Evolutionary conservation across 1,140 invertebrate species (phyloP).

Genomic region (Meloidogyne hapla): DNA sequence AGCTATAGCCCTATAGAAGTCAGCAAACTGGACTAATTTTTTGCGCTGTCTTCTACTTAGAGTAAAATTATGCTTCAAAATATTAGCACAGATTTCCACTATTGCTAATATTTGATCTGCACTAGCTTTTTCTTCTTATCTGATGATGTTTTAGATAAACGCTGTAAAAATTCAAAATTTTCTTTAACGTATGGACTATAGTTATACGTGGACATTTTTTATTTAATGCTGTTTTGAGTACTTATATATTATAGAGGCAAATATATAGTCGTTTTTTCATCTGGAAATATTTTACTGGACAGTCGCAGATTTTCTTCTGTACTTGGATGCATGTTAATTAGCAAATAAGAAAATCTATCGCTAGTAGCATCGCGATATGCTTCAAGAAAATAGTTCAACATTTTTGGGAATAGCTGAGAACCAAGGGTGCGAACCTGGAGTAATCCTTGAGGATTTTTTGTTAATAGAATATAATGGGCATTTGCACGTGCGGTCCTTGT

Average conservation of each 20-base stretch:
- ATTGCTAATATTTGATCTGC: conserved; percentile 30
- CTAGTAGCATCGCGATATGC: conserved; percentile 32
- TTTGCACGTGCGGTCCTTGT: conserved; percentile 30
- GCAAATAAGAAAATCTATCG: conserved; percentile 27
- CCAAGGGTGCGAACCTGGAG: conserved; percentile 18
- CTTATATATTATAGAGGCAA: no score
- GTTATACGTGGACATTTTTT: no score
- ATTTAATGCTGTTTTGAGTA: no score
- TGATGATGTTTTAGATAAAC: neutral
- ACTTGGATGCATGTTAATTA: conserved; percentile 32
- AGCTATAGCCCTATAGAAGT: neutral
- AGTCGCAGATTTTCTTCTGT: conserved; percentile 24
- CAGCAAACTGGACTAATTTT: neutral
- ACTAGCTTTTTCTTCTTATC: neutral
- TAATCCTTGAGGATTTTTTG: conserved; percentile 28
- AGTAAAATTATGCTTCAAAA: conserved; percentile 20
- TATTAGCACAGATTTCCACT: conserved; percentile 37
- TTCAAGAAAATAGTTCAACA: conserved; percentile 31
- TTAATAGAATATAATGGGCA: conserved; percentile 32
- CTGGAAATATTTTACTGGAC: conserved; percentile 30
- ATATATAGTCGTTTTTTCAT: conserved; percentile 27
- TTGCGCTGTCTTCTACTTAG: conserved; percentile 22
- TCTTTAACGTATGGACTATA: neutral
- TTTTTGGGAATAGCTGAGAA: conserved; percentile 31
- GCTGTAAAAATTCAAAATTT: conserved; percentile 10